These are phyloP conservation scores for Atherinomorus stipes DNA, from an alignment of 2,113 vertebrate genomes.

Conservation along the genomic window DNA sequence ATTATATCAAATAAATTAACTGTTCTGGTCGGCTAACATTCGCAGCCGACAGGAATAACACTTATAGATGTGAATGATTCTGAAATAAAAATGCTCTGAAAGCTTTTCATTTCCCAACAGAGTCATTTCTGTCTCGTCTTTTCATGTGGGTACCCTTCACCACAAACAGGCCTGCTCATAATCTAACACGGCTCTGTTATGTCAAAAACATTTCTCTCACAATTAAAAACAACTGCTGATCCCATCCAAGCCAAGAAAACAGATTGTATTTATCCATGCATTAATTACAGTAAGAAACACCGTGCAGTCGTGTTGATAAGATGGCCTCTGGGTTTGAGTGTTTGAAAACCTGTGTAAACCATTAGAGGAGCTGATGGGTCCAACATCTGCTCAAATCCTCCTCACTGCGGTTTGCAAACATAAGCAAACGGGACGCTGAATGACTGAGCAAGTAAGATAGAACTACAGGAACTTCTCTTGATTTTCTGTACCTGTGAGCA, in stretches of 20 bases:
- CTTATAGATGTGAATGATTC: constrained; percentile 34
- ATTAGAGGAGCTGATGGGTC: constrained; percentile 65
- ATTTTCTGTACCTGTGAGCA: not conserved
- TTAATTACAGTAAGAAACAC: constrained; percentile 14
- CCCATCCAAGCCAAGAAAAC: not conserved
- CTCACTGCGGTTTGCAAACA: constrained; percentile 22
- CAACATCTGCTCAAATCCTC: constrained; percentile 61
- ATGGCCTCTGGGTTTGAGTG: constrained; percentile 20
- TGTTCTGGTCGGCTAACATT: not conserved
- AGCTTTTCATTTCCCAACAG: constrained; percentile 17
- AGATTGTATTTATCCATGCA: constrained; percentile 10
- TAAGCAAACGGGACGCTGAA: constrained; percentile 17
- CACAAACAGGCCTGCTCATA: not conserved
- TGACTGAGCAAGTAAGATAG: constrained; percentile 31
- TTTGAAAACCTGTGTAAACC: constrained; percentile 53
- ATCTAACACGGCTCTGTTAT: not conserved
- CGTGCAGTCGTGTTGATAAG: constrained; percentile 49
- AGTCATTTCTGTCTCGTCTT: constrained; percentile 16
- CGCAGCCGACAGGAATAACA: not conserved
- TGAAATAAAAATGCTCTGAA: constrained; percentile 34
- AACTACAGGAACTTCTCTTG: constrained; percentile 2
- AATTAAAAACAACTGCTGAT: not conserved
- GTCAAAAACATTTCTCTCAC: not conserved
- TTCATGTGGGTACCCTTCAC: constrained; percentile 4
- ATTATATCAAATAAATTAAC: no score